phyloP scores from a whole-genome alignment of 2,888 invertebrate genomes.

The Amiota communis region DNA sequence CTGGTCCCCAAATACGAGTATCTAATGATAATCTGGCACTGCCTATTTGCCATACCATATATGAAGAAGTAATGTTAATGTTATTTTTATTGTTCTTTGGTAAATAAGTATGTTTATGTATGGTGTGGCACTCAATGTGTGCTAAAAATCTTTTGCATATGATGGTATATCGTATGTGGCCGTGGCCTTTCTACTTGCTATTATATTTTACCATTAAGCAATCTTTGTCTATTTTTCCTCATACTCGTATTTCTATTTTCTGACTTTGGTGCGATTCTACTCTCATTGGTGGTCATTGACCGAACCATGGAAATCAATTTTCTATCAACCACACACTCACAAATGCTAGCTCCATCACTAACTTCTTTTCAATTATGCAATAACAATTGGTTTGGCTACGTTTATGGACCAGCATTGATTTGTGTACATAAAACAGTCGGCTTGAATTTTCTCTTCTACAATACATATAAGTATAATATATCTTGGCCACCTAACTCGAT shows the following conservation, averaged over 20 bases:
- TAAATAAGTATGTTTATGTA: too few relatives aligned
- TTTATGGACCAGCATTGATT: neutral
- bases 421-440: neutral
- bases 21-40: too few relatives aligned
- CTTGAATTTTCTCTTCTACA: neutral
- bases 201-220: neutral
- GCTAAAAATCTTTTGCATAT: neutral
- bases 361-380: conserved; percentile 22
- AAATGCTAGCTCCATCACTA: neutral
- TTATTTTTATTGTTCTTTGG: too few relatives aligned
- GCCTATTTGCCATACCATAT: too few relatives aligned
- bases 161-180: too few relatives aligned
- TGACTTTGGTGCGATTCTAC: neutral
- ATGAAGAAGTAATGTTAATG: too few relatives aligned
- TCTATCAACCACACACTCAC: conserved; percentile 34
- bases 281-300: conserved; percentile 51
- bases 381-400: neutral
- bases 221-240: too few relatives aligned
- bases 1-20: too few relatives aligned
- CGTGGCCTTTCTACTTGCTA: neutral
- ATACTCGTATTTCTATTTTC: too few relatives aligned
- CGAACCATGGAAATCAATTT: conserved; percentile 59
- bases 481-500: neutral
- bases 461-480: neutral
- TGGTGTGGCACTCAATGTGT: neutral